phyloP scores from a whole-genome alignment of 2,888 invertebrate species.

The Parnassius apollo region DNA sequence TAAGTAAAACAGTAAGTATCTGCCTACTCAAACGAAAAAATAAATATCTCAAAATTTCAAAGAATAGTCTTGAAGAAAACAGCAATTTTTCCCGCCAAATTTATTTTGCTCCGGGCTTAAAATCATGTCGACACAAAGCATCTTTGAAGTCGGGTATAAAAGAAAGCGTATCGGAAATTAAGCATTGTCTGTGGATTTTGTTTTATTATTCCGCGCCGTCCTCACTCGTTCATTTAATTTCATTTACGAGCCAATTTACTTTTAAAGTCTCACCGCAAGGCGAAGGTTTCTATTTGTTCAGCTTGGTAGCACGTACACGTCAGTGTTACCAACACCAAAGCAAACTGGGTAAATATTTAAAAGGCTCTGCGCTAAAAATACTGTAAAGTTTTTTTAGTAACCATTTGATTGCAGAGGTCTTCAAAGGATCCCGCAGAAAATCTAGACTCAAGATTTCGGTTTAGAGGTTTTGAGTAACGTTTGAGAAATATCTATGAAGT shows the following conservation, averaged over 20 bases:
- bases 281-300: constrained; percentile 6
- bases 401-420: background rate
- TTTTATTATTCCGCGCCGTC: constrained; percentile 3
- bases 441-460: background rate
- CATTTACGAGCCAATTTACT: constrained; percentile 18
- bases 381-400: background rate
- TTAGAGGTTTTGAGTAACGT: too few species aligned
- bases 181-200: constrained; percentile 12
- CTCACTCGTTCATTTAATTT: constrained; percentile 16
- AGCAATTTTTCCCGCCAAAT: too few species aligned
- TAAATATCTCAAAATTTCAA: background rate
- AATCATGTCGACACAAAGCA: background rate
- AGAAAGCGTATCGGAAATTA: constrained; percentile 19
- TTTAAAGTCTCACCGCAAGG: constrained; percentile 8
- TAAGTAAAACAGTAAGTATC: too few species aligned
- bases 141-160: constrained; percentile 16
- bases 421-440: background rate
- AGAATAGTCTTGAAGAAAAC: too few species aligned
- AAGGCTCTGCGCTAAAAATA: background rate
- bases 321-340: background rate
- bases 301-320: background rate
- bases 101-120: background rate
- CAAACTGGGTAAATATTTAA: background rate
- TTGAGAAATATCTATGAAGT: too few species aligned
- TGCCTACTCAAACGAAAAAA: background rate